Conservation (phyloP, 92 coral and sea anemone species). For the Epizoanthus stellaris region DNA sequence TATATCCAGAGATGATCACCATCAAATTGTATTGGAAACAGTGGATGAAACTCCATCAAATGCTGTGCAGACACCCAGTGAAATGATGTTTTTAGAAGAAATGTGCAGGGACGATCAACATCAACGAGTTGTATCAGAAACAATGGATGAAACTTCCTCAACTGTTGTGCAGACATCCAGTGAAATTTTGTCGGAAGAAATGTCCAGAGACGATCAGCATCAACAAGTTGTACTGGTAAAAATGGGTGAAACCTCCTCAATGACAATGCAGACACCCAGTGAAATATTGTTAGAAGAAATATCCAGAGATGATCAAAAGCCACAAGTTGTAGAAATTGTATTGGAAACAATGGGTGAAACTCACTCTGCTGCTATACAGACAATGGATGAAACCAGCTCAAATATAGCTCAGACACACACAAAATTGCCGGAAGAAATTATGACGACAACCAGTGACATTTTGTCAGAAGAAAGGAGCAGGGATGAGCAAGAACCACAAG, state of each 20-base stretch:
- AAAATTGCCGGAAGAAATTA: neutral
- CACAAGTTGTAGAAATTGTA: no score
- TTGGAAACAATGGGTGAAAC: neutral
- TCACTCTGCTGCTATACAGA: neutral
- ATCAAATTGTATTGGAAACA: neutral
- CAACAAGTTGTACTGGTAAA: neutral
- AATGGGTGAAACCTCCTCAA: neutral
- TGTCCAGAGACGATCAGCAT: neutral
- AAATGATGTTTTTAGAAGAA: neutral
- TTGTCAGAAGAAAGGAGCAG: neutral
- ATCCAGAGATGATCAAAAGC: neutral
- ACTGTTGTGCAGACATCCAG: neutral
- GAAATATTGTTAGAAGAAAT: neutral
- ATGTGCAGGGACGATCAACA: neutral
- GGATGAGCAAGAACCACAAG: neutral
- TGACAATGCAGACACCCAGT: neutral
- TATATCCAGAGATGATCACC: neutral
- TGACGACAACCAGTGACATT: neutral
- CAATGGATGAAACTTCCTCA: neutral
- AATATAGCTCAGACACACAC: neutral
- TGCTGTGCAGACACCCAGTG: neutral
- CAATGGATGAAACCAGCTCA: neutral
- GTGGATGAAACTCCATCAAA: neutral
- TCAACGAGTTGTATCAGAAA: neutral
- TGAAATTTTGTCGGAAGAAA: neutral